Conservation (phyloP, 1,140 invertebrate genomes). For the Berghia stephanieae region DNA sequence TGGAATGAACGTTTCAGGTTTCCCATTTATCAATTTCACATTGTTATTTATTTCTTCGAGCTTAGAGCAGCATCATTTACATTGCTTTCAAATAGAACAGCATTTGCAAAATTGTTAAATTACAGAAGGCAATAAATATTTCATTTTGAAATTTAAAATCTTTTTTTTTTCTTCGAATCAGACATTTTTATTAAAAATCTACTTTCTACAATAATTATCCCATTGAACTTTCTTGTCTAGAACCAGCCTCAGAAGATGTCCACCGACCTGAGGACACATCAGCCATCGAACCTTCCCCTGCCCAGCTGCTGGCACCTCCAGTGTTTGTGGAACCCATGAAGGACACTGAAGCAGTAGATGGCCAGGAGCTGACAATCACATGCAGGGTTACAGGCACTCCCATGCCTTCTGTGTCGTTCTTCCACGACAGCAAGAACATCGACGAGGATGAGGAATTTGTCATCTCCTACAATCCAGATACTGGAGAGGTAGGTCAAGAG, state of each 20-base stretch:
- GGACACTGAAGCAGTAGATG: conserved; percentile 56
- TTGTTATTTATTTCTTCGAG: too few relatives aligned
- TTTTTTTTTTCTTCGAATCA: too few relatives aligned
- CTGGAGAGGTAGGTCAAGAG: conserved; percentile 50
- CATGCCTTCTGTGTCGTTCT: conserved; percentile 63
- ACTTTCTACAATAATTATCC: too few relatives aligned
- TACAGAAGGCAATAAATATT: too few relatives aligned
- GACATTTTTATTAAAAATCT: too few relatives aligned
- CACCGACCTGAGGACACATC: conserved; percentile 36
- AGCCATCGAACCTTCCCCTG: conserved; percentile 45
- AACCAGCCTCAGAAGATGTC: conserved; percentile 53
- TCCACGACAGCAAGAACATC: conserved; percentile 64
- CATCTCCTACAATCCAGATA: conserved; percentile 62
- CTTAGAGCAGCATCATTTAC: too few relatives aligned
- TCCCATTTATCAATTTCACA: too few relatives aligned
- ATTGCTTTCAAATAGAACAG: too few relatives aligned
- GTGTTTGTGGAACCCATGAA: conserved; percentile 53
- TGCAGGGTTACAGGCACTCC: conserved; percentile 62
- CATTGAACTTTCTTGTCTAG: too few relatives aligned
- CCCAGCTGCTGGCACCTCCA: conserved; percentile 59
- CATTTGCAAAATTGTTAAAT: too few relatives aligned
- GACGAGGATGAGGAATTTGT: conserved; percentile 66
- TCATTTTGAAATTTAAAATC: too few relatives aligned
- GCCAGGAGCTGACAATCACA: conserved; percentile 56
- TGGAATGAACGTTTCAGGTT: too few relatives aligned